Evolutionary conservation across 1,140 invertebrate species (phyloP), one percentile per base, ranked within the genome.

Genomic region (Goniozus legneri): DNA sequence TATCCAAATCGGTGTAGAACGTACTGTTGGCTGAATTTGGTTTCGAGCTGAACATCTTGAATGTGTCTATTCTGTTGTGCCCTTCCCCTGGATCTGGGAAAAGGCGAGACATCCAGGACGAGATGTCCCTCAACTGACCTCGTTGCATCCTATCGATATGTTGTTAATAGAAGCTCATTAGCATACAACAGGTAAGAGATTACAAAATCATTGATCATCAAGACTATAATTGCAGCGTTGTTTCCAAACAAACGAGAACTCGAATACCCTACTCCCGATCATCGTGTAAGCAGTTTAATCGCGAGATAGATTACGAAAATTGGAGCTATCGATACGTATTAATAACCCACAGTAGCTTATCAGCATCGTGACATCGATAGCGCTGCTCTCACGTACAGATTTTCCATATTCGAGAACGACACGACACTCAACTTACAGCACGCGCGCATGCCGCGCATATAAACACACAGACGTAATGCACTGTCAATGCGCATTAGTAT

Each of bases 11-110:
- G 0, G 73, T 69, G 21, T 76, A 75, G 54, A 76, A 76, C 8
- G 54, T 76, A 35, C 73, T 75, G 8, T 65, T 71, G 0, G 69
- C 50, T 33, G 62, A 51, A 33, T 43, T 64, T 13, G 40, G 62
- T 47, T 71, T 75, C 16, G 69, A 71, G 36, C 68, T 54, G 53
- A 76, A 76, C 74, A 75, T 76, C 35, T 73, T 73, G 47, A 64
- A 52, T 15, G 57, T 58, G 14, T 62, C 58, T 18, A 36, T 35
- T 44, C 50, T 50, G 41, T 50, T 38, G 20, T 42, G 53, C 36
- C 48, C 61, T 52, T 71, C 65, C 43, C 64, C 63, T 58, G 66
- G 64, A 55, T 70, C 69, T 41, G 63, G 55, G 50, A 63, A 50
- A 22, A 59, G 19, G 14, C 63, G 65, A 47, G 67, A 65, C 64